phyloP scores from a whole-genome alignment of 2,888 invertebrate genomes.

The Pharmacophagus antenor region DNA sequence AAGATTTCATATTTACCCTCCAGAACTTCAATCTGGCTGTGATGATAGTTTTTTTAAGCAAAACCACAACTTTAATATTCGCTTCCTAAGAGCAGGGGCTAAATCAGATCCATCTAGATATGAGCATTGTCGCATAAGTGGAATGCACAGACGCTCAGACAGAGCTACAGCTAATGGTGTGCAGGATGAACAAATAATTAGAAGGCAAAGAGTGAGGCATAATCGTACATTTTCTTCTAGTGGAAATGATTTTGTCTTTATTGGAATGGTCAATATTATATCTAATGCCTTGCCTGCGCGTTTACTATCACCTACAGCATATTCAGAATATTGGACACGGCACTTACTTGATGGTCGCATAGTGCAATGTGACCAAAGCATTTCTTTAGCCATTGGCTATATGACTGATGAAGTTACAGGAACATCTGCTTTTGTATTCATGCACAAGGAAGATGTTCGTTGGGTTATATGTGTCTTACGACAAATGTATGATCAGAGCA shows the following conservation, averaged over 20 bases:
- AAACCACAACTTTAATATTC: conserved; percentile 79
- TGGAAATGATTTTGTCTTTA: conserved; percentile 84
- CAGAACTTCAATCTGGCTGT: conserved; percentile 66
- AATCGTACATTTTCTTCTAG: conserved; percentile 77
- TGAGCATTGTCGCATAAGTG: conserved; percentile 86
- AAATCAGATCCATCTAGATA: conserved; percentile 86
- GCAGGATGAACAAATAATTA: conserved; percentile 74
- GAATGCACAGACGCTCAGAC: conserved; percentile 81
- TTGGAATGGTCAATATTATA: conserved; percentile 87
- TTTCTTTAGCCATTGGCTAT: conserved; percentile 93
- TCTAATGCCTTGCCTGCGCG: conserved; percentile 78
- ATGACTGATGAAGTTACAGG: conserved; percentile 94
- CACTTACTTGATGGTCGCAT: conserved; percentile 94
- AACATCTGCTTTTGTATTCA: conserved; percentile 92
- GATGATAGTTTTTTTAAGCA: conserved; percentile 62
- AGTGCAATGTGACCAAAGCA: conserved; percentile 94
- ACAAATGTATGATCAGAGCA: conserved; percentile 93
- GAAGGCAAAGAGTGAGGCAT: conserved; percentile 76
- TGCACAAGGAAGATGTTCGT: conserved; percentile 93
- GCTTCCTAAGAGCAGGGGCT: conserved; percentile 85
- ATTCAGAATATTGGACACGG: conserved; percentile 93
- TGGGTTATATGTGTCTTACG: conserved; percentile 93
- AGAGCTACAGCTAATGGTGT: conserved; percentile 77
- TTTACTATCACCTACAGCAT: conserved; percentile 82
- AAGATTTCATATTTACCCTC: conserved; percentile 84